Base-by-base conservation (phyloP, 2,888 invertebrate genomes). In the Spicauda simplicius region DNA sequence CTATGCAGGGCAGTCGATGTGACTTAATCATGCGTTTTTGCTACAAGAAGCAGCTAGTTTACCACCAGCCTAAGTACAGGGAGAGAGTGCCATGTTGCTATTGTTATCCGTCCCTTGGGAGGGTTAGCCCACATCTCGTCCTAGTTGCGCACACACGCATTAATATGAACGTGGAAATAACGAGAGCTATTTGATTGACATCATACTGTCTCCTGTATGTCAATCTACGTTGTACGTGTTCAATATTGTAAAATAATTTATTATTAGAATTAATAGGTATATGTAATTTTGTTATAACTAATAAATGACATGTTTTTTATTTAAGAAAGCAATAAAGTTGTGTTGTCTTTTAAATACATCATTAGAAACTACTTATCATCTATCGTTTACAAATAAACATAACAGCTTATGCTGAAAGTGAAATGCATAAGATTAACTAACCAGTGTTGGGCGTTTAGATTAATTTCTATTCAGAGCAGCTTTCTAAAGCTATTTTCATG, bases 31-130 rank as follows among this genome's bases (percentile, higher is more conserved):
- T 53, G 41, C 37, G 52, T 25, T 18, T 52, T 53, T 59, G 25
- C n/a, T 45, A 45, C 45, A 58, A 45, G 54, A 54, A 54, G 48
- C 53, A 18, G 53, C 33, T 59, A 66, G 66, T 60, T 60, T 66
- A 54, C 60, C 20, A 54, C 16, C 60, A 18, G 66, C 66, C 66
- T 66, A 55, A 48, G 60, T 55, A 60, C 55, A 57, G 50, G 67
- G 67, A 67, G 67, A 67, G 67, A 66, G 66, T 66, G 79, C 82
- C 81, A 81, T 84, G 82, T 80, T 84, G 87, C 91, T 91, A 91
- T 92, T 92, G 91, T 93, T 89, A 82, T 86, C 84, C 83, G 80
- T 87, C 92, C 91, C 90, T 74, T 72, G 86, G 84, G 91, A 87
- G 85, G 86, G 83, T 82, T 79, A 80, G 75, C 82, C 71, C 80